phyloP scores from a whole-genome alignment of 2,888 invertebrate genomes.

The Tinea pellionella region DNA sequence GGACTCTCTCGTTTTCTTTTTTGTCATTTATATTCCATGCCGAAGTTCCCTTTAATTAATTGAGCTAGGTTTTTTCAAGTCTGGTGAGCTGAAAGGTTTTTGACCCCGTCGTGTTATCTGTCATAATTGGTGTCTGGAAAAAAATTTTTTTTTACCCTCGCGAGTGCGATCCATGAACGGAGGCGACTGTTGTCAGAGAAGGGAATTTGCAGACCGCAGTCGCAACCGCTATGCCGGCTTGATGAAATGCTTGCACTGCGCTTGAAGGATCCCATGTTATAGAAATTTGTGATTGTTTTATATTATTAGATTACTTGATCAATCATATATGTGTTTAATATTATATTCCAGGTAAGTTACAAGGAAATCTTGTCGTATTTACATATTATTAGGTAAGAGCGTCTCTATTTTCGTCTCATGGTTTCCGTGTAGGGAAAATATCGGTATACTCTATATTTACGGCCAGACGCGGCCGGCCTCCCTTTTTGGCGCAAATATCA shows the following conservation, averaged over 20 bases:
- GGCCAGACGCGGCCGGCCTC: neutral
- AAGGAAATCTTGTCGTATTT: neutral
- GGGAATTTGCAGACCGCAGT: too few relatives aligned
- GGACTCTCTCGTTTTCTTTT: neutral
- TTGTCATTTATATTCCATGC: neutral
- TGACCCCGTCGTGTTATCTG: constrained; percentile 40
- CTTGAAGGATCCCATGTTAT: too few relatives aligned
- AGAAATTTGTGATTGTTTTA: too few relatives aligned
- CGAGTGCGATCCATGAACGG: too few relatives aligned
- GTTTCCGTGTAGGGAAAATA: neutral
- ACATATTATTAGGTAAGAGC: neutral
- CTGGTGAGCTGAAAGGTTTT: constrained; percentile 40
- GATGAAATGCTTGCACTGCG: too few relatives aligned
- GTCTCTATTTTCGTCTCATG: neutral
- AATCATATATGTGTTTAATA: neutral
- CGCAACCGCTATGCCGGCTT: too few relatives aligned
- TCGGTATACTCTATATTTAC: neutral
- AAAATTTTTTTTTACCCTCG: too few relatives aligned
- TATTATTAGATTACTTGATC: too few relatives aligned
- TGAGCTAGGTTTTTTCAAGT: constrained; percentile 34
- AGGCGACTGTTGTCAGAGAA: too few relatives aligned
- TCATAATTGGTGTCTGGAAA: too few relatives aligned
- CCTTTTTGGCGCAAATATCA: constrained; percentile 25
- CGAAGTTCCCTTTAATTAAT: constrained; percentile 28
- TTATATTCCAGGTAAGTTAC: neutral